phyloP scores from a whole-genome alignment of 2,113 vertebrate genomes.

The Plecotus auritus region DNA sequence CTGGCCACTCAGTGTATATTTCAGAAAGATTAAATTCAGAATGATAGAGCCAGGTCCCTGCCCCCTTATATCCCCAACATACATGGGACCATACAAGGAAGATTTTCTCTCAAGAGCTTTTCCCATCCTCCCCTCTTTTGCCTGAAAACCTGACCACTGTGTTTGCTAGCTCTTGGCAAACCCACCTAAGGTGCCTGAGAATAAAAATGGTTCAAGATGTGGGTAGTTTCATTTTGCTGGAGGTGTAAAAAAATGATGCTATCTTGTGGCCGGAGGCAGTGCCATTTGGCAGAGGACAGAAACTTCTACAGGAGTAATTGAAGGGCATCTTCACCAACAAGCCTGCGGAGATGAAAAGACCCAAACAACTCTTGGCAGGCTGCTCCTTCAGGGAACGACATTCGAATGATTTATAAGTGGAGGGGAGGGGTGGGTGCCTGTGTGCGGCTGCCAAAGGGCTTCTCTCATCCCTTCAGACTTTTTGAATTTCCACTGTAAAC shows the following conservation, averaged over 20 bases:
- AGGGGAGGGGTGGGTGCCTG: background rate
- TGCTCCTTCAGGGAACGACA: background rate
- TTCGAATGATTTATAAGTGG: background rate
- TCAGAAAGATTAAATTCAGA: background rate
- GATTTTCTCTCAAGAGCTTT: background rate
- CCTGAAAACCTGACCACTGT: background rate
- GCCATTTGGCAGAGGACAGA: background rate
- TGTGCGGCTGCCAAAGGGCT: background rate
- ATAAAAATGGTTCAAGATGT: background rate
- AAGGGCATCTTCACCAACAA: background rate
- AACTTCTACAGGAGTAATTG: constrained; percentile 17
- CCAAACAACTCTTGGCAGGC: background rate
- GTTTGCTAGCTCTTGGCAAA: background rate
- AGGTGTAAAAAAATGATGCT: constrained; percentile 7
- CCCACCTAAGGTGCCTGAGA: background rate
- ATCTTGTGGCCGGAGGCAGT: background rate
- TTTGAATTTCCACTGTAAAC: background rate
- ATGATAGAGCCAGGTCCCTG: background rate
- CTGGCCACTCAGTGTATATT: too few species aligned
- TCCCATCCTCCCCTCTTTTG: background rate
- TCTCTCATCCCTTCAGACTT: background rate
- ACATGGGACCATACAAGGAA: background rate
- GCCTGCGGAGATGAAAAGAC: constrained; percentile 36
- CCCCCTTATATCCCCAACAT: background rate
- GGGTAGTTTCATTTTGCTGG: background rate